Percentiles rank a stretch among this genome's conserved stretches.
These are phyloP conservation scores for Gallinago undulata DNA, from an alignment of 2,113 vertebrate species.

Conservation along the genomic window DNA sequence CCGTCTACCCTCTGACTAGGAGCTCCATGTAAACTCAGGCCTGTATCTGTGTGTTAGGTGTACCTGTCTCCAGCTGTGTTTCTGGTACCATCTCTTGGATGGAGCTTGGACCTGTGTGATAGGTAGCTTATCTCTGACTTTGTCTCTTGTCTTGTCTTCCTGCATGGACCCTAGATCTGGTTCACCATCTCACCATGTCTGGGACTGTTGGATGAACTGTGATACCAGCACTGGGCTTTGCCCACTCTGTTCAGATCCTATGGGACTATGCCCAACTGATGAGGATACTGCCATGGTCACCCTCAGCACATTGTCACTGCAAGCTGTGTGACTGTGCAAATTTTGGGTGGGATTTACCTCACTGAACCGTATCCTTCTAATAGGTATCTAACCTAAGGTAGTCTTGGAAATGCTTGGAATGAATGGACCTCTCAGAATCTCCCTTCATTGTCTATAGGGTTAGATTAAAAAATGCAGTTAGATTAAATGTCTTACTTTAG, in stretches of 20 bases:
- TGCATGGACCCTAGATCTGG: neutral
- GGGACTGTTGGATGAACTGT: neutral
- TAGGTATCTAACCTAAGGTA: neutral
- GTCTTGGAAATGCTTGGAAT: neutral
- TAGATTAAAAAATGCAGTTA: neutral
- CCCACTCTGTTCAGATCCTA: neutral
- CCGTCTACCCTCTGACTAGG: neutral
- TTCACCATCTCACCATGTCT: neutral
- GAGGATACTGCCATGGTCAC: neutral
- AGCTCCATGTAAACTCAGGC: neutral
- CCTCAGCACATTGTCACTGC: neutral
- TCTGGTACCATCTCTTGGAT: neutral
- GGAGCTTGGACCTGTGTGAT: neutral
- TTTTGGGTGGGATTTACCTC: neutral
- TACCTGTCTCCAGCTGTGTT: neutral
- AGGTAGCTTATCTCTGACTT: neutral
- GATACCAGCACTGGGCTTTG: neutral
- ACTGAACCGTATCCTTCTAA: neutral
- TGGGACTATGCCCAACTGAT: neutral
- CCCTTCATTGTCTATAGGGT: neutral
- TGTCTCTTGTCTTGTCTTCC: neutral
- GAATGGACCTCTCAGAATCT: neutral
- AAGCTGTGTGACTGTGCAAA: neutral
- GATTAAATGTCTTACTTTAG: neutral
- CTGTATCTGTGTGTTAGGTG: neutral